Conservation (phyloP, 2,888 invertebrate species). For the Cephus spinipes region DNA sequence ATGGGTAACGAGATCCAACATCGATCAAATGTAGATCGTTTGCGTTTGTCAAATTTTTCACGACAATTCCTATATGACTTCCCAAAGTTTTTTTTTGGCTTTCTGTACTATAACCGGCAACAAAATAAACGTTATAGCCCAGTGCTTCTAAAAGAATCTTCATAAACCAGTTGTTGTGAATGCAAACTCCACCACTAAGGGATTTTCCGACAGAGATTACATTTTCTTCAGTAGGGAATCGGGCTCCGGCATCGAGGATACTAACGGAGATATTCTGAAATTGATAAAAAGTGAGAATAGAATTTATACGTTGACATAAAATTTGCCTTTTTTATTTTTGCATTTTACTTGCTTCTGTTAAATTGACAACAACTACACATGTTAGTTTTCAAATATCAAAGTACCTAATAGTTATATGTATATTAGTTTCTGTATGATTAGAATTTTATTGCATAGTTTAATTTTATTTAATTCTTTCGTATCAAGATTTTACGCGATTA, state of each 20-base stretch:
- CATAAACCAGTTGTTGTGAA: conserved; percentile 21
- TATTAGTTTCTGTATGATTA: too few species aligned
- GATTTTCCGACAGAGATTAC: conserved; percentile 5
- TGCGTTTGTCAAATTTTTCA: conserved; percentile 3
- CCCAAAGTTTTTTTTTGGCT: neutral
- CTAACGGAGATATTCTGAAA: conserved; percentile 17
- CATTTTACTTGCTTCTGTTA: too few species aligned
- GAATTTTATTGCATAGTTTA: too few species aligned
- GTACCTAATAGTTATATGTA: too few species aligned
- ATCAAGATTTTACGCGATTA: too few species aligned
- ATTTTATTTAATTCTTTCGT: too few species aligned
- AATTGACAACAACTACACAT: too few species aligned
- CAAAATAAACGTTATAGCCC: conserved; percentile 10
- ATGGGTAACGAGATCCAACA: conserved; percentile 11
- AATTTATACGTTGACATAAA: too few species aligned
- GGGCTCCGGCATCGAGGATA: conserved; percentile 7
- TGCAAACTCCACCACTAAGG: conserved; percentile 15
- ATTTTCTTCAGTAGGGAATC: conserved; percentile 15
- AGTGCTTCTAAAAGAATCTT: conserved; percentile 19
- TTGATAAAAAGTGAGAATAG: neutral
- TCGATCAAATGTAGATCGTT: conserved; percentile 19
- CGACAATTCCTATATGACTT: conserved; percentile 14
- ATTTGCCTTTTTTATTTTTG: too few species aligned
- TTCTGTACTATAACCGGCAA: conserved; percentile 3
- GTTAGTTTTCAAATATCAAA: too few species aligned